A percentile compares a stretch with the other conserved stretches of the same genome.
Evolutionary conservation across 2,797 vertebrate genomes (phyloP).

Genomic region (Geotrypetes seraphini): DNA sequence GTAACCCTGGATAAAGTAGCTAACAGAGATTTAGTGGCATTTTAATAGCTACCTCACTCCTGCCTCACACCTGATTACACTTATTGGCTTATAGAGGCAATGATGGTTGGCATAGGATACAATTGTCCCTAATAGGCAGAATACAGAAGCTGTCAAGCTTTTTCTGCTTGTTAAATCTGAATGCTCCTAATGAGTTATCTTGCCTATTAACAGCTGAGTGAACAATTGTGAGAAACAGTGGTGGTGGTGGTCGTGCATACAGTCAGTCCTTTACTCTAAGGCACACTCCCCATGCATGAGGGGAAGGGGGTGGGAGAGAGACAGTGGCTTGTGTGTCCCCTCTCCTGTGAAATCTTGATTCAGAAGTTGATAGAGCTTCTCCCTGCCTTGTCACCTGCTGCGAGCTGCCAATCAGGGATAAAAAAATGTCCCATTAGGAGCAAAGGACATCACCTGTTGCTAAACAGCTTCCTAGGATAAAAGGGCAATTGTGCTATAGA

Average conservation of each 20-base stretch:
- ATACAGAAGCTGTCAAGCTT: slow-evolving; percentile 64
- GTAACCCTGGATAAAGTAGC: slow-evolving; percentile 44
- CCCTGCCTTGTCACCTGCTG: slow-evolving; percentile 3
- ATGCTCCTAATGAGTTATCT: slow-evolving; percentile 69
- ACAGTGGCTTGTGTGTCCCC: slow-evolving; percentile 13
- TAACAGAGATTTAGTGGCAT: slow-evolving; percentile 40
- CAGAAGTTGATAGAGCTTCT: slow-evolving; percentile 6
- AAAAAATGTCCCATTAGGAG: slow-evolving; percentile 5
- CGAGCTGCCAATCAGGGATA: slow-evolving; percentile 1
- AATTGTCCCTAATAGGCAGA: slow-evolving; percentile 35
- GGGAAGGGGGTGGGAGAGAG: too few relatives aligned
- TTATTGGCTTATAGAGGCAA: slow-evolving; percentile 15
- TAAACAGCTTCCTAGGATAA: slow-evolving; percentile 23
- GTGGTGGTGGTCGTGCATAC: slow-evolving; percentile 12
- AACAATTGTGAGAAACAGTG: slow-evolving; percentile 13
- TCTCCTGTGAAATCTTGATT: slow-evolving; percentile 17
- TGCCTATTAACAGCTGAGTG: slow-evolving; percentile 7
- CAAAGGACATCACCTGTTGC: slow-evolving; percentile 25
- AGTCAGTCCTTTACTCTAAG: slow-evolving; percentile 6
- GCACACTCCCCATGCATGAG: too few relatives aligned
- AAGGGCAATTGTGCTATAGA: slow-evolving; percentile 23
- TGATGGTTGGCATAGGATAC: slow-evolving; percentile 1
- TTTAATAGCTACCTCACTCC: slow-evolving; percentile 41
- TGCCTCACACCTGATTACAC: slow-evolving; percentile 8
- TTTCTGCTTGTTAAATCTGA: slow-evolving; percentile 73